Percentiles rank a stretch among this genome's conserved stretches.
These are phyloP conservation scores for Beris chalybata DNA, from an alignment of 2,888 invertebrate species.

Conservation along the genomic window DNA sequence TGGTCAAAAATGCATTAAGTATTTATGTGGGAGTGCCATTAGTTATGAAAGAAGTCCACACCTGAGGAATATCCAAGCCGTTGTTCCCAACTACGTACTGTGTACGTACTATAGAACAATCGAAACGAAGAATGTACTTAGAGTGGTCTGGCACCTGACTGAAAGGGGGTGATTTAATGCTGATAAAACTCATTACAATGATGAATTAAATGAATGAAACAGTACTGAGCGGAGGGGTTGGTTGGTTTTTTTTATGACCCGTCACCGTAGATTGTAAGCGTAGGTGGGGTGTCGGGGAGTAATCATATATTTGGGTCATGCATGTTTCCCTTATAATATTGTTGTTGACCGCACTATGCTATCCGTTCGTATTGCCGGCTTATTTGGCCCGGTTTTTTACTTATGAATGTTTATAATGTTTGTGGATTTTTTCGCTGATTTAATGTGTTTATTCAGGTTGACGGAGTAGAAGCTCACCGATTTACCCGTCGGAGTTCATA, in stretches of 20 bases:
- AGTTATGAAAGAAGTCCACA: too few species aligned
- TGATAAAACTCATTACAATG: slow-evolving; percentile 31
- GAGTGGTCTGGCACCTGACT: not conserved
- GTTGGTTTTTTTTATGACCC: not conserved
- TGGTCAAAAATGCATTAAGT: too few species aligned
- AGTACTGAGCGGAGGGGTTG: not conserved
- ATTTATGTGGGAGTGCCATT: too few species aligned
- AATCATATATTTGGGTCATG: slow-evolving; percentile 20
- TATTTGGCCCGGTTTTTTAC: slow-evolving; percentile 3
- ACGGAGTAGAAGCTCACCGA: too few species aligned
- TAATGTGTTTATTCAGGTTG: slow-evolving; percentile 10
- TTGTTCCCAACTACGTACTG: too few species aligned
- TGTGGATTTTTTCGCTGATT: not conserved
- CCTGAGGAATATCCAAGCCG: too few species aligned
- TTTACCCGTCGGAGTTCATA: too few species aligned
- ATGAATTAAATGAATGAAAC: slow-evolving; percentile 20
- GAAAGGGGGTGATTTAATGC: slow-evolving; percentile 15
- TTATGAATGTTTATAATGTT: not conserved
- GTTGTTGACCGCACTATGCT: slow-evolving; percentile 17
- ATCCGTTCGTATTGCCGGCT: not conserved
- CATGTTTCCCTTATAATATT: slow-evolving; percentile 16
- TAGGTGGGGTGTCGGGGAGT: too few species aligned
- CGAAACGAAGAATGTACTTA: too few species aligned
- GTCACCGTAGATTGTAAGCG: not conserved
- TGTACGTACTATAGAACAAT: too few species aligned